phyloP scores from a whole-genome alignment of 2,888 invertebrate species.

The Masnerella sp. region DNA sequence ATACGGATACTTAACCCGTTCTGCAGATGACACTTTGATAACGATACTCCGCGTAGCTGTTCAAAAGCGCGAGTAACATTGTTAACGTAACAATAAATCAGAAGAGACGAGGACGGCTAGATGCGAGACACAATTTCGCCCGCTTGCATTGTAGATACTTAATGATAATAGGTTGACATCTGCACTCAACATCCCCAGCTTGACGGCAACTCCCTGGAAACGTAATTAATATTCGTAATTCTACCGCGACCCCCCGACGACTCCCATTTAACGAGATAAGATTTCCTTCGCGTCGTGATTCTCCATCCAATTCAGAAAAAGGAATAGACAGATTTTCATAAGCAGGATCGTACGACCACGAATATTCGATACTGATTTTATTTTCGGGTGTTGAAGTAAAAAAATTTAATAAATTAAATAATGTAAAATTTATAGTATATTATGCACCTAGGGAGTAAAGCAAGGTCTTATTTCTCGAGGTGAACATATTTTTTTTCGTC shows the following conservation, averaged over 20 bases:
- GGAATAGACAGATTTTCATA: conserved; percentile 51
- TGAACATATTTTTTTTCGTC: too few species aligned
- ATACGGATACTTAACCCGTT: conserved; percentile 63
- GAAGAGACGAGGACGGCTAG: conserved; percentile 58
- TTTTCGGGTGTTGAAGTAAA: too few species aligned
- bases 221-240: conserved; percentile 77
- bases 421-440: too few species aligned
- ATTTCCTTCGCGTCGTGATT: conserved; percentile 60
- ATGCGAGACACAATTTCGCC: conserved; percentile 66
- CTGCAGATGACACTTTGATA: conserved; percentile 76
- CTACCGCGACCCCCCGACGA: conserved; percentile 59
- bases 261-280: conserved; percentile 69
- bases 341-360: too few species aligned
- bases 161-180: conserved; percentile 78
- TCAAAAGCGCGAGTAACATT: conserved; percentile 75
- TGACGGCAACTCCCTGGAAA: conserved; percentile 69
- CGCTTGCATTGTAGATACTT: conserved; percentile 68
- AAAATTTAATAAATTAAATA: too few species aligned
- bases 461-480: too few species aligned
- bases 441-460: too few species aligned
- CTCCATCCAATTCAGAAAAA: conserved; percentile 49
- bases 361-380: too few species aligned
- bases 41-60: conserved; percentile 73
- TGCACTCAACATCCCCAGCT: conserved; percentile 75
- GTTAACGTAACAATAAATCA: conserved; percentile 76